These are phyloP conservation scores for Erebia ligea DNA, from an alignment of 2,888 invertebrate species.

Conservation along the genomic window DNA sequence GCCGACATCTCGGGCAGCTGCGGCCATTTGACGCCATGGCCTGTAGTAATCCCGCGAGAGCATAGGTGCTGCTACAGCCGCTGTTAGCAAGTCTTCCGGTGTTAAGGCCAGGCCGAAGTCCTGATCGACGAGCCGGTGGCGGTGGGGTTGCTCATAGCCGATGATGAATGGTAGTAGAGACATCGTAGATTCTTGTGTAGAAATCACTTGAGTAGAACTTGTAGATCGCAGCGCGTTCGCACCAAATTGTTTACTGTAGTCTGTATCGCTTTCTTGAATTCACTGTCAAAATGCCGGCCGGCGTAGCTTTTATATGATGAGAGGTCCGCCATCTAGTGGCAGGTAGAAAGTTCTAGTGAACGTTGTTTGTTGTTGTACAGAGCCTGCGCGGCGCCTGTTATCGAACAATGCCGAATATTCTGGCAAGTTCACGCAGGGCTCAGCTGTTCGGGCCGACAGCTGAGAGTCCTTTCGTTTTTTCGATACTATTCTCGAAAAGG, in stretches of 20 bases:
- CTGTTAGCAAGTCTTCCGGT: constrained; percentile 67
- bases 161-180: constrained; percentile 55
- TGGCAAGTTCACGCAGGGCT: constrained; percentile 8
- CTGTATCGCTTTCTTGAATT: constrained; percentile 41
- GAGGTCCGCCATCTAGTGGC: constrained; percentile 52
- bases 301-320: constrained; percentile 52
- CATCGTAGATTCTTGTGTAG: constrained; percentile 43
- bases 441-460: neutral
- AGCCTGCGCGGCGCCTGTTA: constrained; percentile 9
- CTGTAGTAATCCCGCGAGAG: constrained; percentile 59
- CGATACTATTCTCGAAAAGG: neutral
- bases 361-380: constrained; percentile 6
- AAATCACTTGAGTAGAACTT: constrained; percentile 5
- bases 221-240: constrained; percentile 30
- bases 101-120: constrained; percentile 71
- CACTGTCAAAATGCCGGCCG: constrained; percentile 46
- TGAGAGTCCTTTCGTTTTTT: neutral
- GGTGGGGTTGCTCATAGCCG: constrained; percentile 56
- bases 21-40: constrained; percentile 64
- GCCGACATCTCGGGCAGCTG: constrained; percentile 69
- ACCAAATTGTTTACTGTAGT: constrained; percentile 35
- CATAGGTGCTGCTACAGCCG: constrained; percentile 52
- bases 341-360: constrained; percentile 41
- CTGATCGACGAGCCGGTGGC: constrained; percentile 64
- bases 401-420: constrained; percentile 17